A percentile compares a stretch with the other conserved stretches of the same genome.
Conservation (phyloP, 2,888 invertebrate genomes). For the Brenthis ino region DNA sequence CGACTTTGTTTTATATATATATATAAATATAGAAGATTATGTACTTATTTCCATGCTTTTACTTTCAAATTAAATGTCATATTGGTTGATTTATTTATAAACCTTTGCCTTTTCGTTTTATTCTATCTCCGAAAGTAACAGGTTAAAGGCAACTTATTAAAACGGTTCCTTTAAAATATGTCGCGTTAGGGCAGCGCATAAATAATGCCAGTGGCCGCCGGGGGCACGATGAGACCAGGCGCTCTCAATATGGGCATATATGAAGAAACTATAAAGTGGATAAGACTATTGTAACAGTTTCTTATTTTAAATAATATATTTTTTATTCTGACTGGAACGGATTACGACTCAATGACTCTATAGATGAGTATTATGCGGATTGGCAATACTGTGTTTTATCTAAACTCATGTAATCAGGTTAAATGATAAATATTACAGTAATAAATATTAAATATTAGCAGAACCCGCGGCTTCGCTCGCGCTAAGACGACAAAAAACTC, state of each 20-base stretch:
- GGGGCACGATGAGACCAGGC: slow-evolving; percentile 38
- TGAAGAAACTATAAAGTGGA: slow-evolving; percentile 28
- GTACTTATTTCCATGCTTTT: neutral
- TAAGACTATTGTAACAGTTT: slow-evolving; percentile 16
- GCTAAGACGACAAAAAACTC: too few species aligned
- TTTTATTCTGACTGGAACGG: neutral
- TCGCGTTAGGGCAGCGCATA: slow-evolving; percentile 71
- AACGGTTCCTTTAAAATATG: slow-evolving; percentile 78
- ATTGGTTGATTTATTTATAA: slow-evolving; percentile 9
- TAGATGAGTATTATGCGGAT: too few species aligned
- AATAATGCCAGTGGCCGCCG: slow-evolving; percentile 65
- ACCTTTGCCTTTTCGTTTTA: slow-evolving; percentile 27
- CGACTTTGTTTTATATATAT: neutral
- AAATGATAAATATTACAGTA: too few species aligned
- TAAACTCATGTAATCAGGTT: too few species aligned
- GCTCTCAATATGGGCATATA: slow-evolving; percentile 45
- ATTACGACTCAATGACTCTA: too few species aligned
- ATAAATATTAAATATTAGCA: too few species aligned
- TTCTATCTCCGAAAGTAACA: slow-evolving; percentile 53
- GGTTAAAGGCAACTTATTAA: slow-evolving; percentile 77
- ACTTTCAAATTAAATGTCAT: neutral
- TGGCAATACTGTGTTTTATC: too few species aligned
- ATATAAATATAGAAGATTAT: neutral
- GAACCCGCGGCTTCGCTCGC: too few species aligned
- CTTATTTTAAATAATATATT: neutral